Evolutionary conservation across 1,140 invertebrate species (phyloP).

Genomic region (Anoplolepis gracilipes): DNA sequence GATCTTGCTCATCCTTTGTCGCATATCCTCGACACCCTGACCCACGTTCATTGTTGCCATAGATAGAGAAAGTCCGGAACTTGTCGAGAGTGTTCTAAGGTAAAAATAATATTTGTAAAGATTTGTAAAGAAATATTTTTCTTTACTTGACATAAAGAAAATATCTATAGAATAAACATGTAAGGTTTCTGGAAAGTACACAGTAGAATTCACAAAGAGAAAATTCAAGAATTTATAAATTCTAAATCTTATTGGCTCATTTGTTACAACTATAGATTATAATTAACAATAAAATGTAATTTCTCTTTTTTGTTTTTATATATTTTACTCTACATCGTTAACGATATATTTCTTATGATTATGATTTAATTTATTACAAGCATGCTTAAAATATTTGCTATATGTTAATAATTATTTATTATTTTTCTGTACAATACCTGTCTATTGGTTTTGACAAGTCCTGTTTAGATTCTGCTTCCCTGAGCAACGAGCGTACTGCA

Average conservation of each 20-base stretch:
- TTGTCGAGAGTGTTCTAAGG: conserved; percentile 79
- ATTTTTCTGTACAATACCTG: conserved; percentile 75
- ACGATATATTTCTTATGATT: neutral
- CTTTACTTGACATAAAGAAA: neutral
- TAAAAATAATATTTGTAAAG: neutral
- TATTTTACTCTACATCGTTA: neutral
- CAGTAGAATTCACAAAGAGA: no score
- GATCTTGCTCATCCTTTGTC: conserved; percentile 87
- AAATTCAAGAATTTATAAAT: neutral
- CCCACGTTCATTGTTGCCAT: conserved; percentile 85
- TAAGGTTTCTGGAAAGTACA: neutral
- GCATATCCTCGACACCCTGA: conserved; percentile 88
- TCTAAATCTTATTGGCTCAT: neutral
- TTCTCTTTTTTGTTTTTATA: neutral
- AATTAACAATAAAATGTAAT: neutral
- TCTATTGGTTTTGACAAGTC: conserved; percentile 81
- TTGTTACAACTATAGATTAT: neutral
- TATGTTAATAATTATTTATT: conserved; percentile 10
- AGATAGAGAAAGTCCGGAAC: conserved; percentile 81
- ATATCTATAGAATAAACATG: neutral
- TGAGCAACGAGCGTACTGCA: conserved; percentile 85
- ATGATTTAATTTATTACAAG: conserved; percentile 12
- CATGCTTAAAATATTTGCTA: neutral
- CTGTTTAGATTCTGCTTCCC: conserved; percentile 85
- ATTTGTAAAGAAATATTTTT: conserved; percentile 33